A percentile compares a stretch with the other conserved stretches of the same genome.
These are phyloP conservation scores for Scaptomyza hsui DNA, from an alignment of 1,140 invertebrate species.

Conservation along the genomic window DNA sequence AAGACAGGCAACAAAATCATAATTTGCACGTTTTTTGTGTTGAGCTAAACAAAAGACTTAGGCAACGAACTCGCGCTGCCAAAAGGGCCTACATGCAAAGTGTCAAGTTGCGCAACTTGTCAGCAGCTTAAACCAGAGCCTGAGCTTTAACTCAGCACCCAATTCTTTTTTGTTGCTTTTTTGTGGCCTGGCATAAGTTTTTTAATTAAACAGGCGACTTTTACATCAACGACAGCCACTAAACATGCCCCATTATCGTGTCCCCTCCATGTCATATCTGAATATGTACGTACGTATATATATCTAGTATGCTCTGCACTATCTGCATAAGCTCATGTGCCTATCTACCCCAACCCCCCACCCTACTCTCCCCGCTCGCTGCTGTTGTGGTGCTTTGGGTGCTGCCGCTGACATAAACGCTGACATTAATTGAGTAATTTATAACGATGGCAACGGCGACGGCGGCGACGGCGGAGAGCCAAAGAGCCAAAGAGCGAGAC, in stretches of 20 bases:
- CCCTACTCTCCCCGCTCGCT: slow-evolving; percentile 12
- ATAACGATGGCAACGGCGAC: slow-evolving; percentile 68
- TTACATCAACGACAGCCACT: slow-evolving; percentile 65
- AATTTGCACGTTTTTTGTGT: slow-evolving; percentile 80
- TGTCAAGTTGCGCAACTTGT: slow-evolving; percentile 81
- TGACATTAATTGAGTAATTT: slow-evolving; percentile 84
- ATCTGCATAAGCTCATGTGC: slow-evolving; percentile 67
- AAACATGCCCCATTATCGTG: slow-evolving; percentile 81
- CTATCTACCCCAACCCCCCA: slow-evolving; percentile 44
- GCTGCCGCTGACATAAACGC: slow-evolving; percentile 75
- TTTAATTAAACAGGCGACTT: slow-evolving; percentile 65
- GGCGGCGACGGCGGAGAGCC: slow-evolving; percentile 3
- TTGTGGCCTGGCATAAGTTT: slow-evolving; percentile 57
- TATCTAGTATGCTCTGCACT: slow-evolving; percentile 78
- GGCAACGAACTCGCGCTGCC: slow-evolving; percentile 72
- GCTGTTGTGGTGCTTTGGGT: slow-evolving; percentile 44
- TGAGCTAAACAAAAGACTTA: slow-evolving; percentile 77
- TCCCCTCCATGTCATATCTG: slow-evolving; percentile 19
- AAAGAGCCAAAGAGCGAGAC: neutral
- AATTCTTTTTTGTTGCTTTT: slow-evolving; percentile 32
- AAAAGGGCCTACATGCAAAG: slow-evolving; percentile 74
- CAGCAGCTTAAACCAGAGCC: slow-evolving; percentile 38
- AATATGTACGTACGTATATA: slow-evolving; percentile 35
- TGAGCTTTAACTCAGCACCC: slow-evolving; percentile 13
- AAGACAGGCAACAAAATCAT: slow-evolving; percentile 58